Conservation (phyloP, 2,797 vertebrate genomes). For the Rhinogobio ventralis region DNA sequence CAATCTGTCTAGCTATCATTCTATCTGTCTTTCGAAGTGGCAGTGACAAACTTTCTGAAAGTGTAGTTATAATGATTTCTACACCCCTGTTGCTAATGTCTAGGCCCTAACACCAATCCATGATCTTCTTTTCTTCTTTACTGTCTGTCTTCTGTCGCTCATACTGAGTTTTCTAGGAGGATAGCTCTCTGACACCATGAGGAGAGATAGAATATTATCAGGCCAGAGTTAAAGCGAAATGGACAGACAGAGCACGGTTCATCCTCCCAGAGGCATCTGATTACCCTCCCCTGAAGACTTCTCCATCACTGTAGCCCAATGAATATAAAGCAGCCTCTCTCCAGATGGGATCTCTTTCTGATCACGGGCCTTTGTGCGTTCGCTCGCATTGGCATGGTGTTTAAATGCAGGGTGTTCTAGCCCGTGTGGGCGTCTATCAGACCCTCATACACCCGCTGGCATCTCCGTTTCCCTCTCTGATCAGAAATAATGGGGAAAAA, state of each 20-base stretch:
- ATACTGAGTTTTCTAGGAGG: neutral
- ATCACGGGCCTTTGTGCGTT: slow-evolving; percentile 57
- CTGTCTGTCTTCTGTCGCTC: slow-evolving; percentile 8
- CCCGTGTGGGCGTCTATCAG: slow-evolving; percentile 58
- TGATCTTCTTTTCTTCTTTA: neutral
- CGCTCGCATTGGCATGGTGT: slow-evolving; percentile 57
- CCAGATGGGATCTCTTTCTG: slow-evolving; percentile 58
- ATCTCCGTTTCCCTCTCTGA: slow-evolving; percentile 44
- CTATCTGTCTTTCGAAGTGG: neutral
- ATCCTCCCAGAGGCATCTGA: slow-evolving; percentile 40
- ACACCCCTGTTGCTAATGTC: neutral
- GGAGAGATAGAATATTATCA: slow-evolving; percentile 25
- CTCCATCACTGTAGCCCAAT: slow-evolving; percentile 50
- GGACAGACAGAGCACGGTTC: slow-evolving; percentile 16
- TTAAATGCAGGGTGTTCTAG: slow-evolving; percentile 59
- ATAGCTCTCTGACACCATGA: neutral
- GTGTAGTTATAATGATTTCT: neutral
- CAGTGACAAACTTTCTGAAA: slow-evolving; percentile 5
- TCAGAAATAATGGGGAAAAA: slow-evolving; percentile 50
- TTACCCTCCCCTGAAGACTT: slow-evolving; percentile 43
- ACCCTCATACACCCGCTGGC: slow-evolving; percentile 48
- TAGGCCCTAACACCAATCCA: neutral
- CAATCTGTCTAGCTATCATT: neutral
- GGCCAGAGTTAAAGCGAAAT: slow-evolving; percentile 10
- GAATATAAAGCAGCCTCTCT: slow-evolving; percentile 61